Conservation (phyloP, 53 echinoderm and acorn worm genomes). For the Apostichopus leukothele region DNA sequence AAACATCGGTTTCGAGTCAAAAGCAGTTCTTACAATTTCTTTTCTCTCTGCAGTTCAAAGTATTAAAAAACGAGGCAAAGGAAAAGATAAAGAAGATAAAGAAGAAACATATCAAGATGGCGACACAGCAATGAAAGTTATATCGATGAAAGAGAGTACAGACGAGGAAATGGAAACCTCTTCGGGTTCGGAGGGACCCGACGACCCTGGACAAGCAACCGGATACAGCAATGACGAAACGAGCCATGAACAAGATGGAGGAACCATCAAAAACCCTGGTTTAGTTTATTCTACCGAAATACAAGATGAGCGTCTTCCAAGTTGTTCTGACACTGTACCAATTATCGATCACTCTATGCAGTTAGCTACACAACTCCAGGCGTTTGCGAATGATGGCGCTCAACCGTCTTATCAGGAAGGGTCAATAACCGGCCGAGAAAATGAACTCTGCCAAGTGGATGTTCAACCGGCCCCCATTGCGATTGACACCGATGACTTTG, state of each 20-base stretch:
- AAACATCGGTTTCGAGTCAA: too few species aligned
- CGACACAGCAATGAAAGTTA: neutral
- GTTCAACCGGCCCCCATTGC: neutral
- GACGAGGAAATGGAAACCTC: too few species aligned
- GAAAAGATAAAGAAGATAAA: neutral
- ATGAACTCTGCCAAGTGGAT: too few species aligned
- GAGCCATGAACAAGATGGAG: neutral
- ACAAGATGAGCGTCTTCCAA: neutral
- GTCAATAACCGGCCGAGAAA: too few species aligned
- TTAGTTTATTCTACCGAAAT: too few species aligned
- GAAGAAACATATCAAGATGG: neutral
- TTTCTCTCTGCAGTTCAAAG: constrained; percentile 12
- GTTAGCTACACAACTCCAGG: neutral
- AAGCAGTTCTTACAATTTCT: too few species aligned
- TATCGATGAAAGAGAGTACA: neutral
- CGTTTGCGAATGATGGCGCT: neutral
- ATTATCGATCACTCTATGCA: neutral
- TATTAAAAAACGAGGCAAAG: neutral
- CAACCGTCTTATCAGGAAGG: neutral
- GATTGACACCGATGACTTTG: constrained; percentile 10
- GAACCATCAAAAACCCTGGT: too few species aligned
- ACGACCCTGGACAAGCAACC: neutral
- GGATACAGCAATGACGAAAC: neutral
- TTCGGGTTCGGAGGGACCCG: neutral
- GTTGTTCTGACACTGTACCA: neutral